Evolutionary conservation across 2,797 vertebrate species (phyloP).

Genomic region (Champsocephalus gunnari): DNA sequence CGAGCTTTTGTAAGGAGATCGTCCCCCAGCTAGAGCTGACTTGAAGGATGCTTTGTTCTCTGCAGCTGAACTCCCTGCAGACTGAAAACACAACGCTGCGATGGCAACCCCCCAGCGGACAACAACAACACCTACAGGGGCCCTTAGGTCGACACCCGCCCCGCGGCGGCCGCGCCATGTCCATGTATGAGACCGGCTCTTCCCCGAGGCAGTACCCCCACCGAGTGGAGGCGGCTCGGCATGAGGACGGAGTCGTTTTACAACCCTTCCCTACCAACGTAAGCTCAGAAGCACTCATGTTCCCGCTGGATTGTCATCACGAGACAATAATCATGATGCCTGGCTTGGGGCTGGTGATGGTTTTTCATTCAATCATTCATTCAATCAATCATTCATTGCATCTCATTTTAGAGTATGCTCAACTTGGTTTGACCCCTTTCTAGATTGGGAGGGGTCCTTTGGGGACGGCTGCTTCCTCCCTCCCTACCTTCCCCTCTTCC

Average conservation of each 20-base stretch:
- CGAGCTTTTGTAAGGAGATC: slow-evolving; percentile 43
- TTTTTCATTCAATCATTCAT: slow-evolving; percentile 69
- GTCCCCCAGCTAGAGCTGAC: slow-evolving; percentile 18
- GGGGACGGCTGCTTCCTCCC: slow-evolving; percentile 97
- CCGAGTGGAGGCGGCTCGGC: slow-evolving; percentile 87
- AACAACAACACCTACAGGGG: slow-evolving; percentile 88
- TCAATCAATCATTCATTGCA: slow-evolving; percentile 74
- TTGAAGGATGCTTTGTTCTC: slow-evolving; percentile 78
- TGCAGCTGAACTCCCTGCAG: slow-evolving; percentile 97
- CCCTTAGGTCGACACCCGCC: slow-evolving; percentile 86
- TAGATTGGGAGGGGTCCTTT: slow-evolving; percentile 98
- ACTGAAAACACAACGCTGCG: slow-evolving; percentile 95
- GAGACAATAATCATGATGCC: slow-evolving; percentile 47
- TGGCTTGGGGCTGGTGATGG: slow-evolving; percentile 74
- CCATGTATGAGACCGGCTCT: slow-evolving; percentile 99
- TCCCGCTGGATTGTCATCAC: slow-evolving; percentile 36
- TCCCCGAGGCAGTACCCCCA: slow-evolving; percentile 92
- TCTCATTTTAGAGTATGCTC: slow-evolving; percentile 76
- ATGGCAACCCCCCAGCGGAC: slow-evolving; percentile 90
- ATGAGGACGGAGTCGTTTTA: slow-evolving; percentile 90
- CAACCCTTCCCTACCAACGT: slow-evolving; percentile 96
- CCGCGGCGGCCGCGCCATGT: slow-evolving; percentile 95
- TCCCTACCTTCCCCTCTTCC: slow-evolving; percentile 99
- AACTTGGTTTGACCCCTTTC: slow-evolving; percentile 88
- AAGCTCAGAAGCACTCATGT: slow-evolving; percentile 80